Conservation (phyloP, 2,888 invertebrate species). For the Ormyrus thymus region DNA sequence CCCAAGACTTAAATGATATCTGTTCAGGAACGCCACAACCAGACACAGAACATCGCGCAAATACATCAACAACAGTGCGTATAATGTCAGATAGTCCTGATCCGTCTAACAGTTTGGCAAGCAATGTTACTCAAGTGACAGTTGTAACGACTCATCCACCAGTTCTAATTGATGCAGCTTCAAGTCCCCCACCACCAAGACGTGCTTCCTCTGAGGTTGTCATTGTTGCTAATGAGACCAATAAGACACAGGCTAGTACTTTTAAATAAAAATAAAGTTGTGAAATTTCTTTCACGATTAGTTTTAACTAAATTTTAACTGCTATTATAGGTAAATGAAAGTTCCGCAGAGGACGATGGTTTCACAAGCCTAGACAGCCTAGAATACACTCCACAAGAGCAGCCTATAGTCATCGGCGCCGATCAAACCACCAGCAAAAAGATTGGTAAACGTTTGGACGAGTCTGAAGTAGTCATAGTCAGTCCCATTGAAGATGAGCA, state of each 20-base stretch:
- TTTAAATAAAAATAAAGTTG: not conserved
- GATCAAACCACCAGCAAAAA: slow-evolving; percentile 66
- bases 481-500: slow-evolving; percentile 80
- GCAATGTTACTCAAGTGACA: slow-evolving; percentile 86
- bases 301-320: slow-evolving; percentile 5
- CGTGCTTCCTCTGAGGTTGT: slow-evolving; percentile 84
- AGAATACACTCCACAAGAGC: slow-evolving; percentile 77
- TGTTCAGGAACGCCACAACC: slow-evolving; percentile 64
- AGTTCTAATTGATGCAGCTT: slow-evolving; percentile 84
- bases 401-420: slow-evolving; percentile 67
- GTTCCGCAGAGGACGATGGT: slow-evolving; percentile 84
- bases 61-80: slow-evolving; percentile 76
- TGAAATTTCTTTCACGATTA: not conserved
- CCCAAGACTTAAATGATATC: slow-evolving; percentile 11
- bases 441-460: slow-evolving; percentile 84
- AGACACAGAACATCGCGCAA: slow-evolving; percentile 70
- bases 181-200: slow-evolving; percentile 81
- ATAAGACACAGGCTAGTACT: slow-evolving; percentile 78
- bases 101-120: slow-evolving; percentile 84
- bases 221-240: slow-evolving; percentile 87
- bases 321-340: slow-evolving; percentile 76
- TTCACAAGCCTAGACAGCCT: slow-evolving; percentile 86
- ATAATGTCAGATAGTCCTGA: slow-evolving; percentile 78
- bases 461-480: slow-evolving; percentile 90
- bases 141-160: slow-evolving; percentile 92